Conservation (phyloP, 2,797 vertebrate genomes). For the Sciurus carolinensis region DNA sequence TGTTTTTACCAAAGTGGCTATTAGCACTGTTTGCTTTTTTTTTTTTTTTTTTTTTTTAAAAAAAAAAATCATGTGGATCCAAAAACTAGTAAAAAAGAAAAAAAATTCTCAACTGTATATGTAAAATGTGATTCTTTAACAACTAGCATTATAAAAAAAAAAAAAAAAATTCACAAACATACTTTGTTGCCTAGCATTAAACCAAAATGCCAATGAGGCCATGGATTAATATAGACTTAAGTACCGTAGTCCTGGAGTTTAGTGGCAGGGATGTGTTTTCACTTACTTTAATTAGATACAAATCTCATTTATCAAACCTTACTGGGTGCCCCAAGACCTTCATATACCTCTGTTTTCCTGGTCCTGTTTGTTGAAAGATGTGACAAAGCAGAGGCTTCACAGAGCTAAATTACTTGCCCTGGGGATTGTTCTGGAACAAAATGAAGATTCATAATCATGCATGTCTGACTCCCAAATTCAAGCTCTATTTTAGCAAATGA, state of each 20-base stretch:
- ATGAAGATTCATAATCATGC: not conserved
- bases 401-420: not conserved
- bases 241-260: not conserved
- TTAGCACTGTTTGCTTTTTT: conserved; percentile 68
- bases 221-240: not conserved
- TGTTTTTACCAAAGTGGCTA: conserved; percentile 68
- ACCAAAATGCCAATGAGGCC: not conserved
- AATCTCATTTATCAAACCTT: not conserved
- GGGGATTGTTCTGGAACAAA: not conserved
- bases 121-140: conserved; percentile 67
- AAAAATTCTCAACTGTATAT: conserved; percentile 61
- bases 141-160: conserved; percentile 6
- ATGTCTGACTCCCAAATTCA: not conserved
- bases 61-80: conserved; percentile 23
- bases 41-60: not conserved
- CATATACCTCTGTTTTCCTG: not conserved
- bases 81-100: conserved; percentile 80
- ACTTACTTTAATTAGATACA: not conserved
- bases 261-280: not conserved
- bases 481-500: not conserved
- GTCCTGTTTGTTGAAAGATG: not conserved
- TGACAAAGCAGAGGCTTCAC: not conserved
- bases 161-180: not conserved
- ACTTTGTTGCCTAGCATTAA: not conserved
- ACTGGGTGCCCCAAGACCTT: too few relatives aligned